Conservation (phyloP, 2,888 invertebrate species). For the Drosophila antonietae region DNA sequence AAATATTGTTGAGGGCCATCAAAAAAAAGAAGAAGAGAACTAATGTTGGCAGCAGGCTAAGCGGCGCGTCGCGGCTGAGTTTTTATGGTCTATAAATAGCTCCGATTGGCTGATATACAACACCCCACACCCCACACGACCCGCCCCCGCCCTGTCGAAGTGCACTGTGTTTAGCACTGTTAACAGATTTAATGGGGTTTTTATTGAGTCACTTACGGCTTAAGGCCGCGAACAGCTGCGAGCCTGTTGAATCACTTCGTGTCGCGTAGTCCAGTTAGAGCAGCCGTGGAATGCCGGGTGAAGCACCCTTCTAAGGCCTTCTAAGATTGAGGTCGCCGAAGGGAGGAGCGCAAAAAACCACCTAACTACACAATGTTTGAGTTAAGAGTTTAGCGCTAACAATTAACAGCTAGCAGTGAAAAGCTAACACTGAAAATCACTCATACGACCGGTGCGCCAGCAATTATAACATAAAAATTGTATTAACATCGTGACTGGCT, state of each 20-base stretch:
- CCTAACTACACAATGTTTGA: slow-evolving; percentile 53
- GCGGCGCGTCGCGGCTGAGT: slow-evolving; percentile 9
- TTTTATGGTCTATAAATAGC: slow-evolving; percentile 60
- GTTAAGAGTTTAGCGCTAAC: slow-evolving; percentile 53
- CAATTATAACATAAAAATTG: slow-evolving; percentile 79
- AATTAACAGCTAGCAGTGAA: slow-evolving; percentile 73
- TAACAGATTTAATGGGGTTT: slow-evolving; percentile 54
- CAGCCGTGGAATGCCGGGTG: slow-evolving; percentile 36
- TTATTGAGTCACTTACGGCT: slow-evolving; percentile 65
- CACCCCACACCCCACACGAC: slow-evolving; percentile 1
- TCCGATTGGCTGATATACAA: slow-evolving; percentile 28
- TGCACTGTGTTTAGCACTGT: slow-evolving; percentile 60
- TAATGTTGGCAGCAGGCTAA: slow-evolving; percentile 26
- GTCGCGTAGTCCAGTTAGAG: slow-evolving; percentile 11
- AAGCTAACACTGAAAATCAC: slow-evolving; percentile 71
- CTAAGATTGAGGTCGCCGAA: background rate
- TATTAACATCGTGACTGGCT: slow-evolving; percentile 81
- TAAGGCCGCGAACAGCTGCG: slow-evolving; percentile 9
- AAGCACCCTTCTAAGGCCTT: slow-evolving; percentile 54
- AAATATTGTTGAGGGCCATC: slow-evolving; percentile 18
- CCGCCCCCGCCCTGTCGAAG: slow-evolving; percentile 8
- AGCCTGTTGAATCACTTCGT: slow-evolving; percentile 51
- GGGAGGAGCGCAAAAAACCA: slow-evolving; percentile 18
- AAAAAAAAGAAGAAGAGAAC: background rate
- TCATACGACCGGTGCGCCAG: slow-evolving; percentile 68